Evolutionary conservation across 2,888 invertebrate genomes (phyloP), one percentile per base, ranked within the genome.

Genomic region (Tineola bisselliella): DNA sequence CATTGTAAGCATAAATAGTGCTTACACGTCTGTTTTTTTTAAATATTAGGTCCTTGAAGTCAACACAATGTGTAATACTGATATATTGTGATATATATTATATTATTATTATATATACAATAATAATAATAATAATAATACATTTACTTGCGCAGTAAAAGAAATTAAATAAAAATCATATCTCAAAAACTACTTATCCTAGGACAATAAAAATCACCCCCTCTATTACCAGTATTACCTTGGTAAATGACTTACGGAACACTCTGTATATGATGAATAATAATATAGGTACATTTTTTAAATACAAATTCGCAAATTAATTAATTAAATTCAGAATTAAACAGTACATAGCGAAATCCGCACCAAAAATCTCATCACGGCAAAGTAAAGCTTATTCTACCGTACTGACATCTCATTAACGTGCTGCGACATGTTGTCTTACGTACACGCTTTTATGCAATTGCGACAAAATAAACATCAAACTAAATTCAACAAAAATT

Each of bases 401-500:
- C 43, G 82, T 83, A 80, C 84, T 86, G 86, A 86, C 86, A 84
- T 84, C 86, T 86, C 86, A 86, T 86, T 86, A 86, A 84, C 84
- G 44, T 19, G 12, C 25, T 19, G 48, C 48, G 48, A 48, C 48
- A 17, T 15, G 15, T 48, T 10, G 10, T 13, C 48, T n/a, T 48
- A 48, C 48, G 48, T 48, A n/a, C 10, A 10, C 15, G 1, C 5
- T 38, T 38, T 38, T 38, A 38, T 10, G 12, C 48, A 3, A 48
- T 15, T 48, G 13, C n/a, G 48, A 48, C 48, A 38, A 38, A 12
- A 38, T 10, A 10, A 38, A 6, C 2, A 25, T 6, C 25, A 6
- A 25, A 25, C 6, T 25, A 25, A 25, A 25, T 25, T 6, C 4
- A 25, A 25, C 2, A 4, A 25, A 25, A 25, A 4, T 25, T 25